Evolutionary conservation across 2,797 vertebrate species (phyloP).

Genomic region (Neosilurus hyrtlii): DNA sequence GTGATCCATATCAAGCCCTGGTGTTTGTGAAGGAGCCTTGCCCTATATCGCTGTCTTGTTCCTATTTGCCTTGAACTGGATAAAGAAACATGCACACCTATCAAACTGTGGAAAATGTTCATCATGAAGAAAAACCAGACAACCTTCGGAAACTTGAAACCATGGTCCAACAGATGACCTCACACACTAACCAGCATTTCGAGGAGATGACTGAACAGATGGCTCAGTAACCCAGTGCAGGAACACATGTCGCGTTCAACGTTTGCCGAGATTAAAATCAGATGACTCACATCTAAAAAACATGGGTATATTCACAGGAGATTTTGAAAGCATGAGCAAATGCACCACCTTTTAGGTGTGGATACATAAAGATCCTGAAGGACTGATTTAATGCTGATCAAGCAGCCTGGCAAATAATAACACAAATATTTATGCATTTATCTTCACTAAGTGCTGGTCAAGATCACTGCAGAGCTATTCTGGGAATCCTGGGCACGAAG

Average conservation of each 20-base stretch:
- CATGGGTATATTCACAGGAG: neutral
- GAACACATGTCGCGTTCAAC: constrained; percentile 11
- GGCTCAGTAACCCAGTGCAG: constrained; percentile 1
- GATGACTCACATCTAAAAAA: constrained; percentile 10
- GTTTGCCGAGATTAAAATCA: constrained; percentile 7
- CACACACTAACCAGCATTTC: neutral
- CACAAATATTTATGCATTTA: neutral
- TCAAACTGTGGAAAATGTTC: neutral
- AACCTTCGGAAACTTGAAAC: constrained; percentile 5
- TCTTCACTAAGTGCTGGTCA: neutral
- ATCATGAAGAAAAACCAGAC: neutral
- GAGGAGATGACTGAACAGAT: constrained; percentile 13
- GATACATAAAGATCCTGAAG: neutral
- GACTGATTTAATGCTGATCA: neutral
- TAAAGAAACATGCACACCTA: neutral
- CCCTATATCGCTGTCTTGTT: neutral
- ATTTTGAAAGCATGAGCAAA: neutral
- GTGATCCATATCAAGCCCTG: neutral
- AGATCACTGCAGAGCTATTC: neutral
- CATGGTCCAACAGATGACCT: constrained; percentile 8
- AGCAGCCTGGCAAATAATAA: neutral
- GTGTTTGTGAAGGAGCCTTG: neutral
- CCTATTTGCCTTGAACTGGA: neutral
- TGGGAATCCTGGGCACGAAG: neutral
- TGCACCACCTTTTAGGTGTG: neutral